Evolutionary conservation across 2,888 invertebrate species (phyloP).

Genomic region (Acronicta psi): DNA sequence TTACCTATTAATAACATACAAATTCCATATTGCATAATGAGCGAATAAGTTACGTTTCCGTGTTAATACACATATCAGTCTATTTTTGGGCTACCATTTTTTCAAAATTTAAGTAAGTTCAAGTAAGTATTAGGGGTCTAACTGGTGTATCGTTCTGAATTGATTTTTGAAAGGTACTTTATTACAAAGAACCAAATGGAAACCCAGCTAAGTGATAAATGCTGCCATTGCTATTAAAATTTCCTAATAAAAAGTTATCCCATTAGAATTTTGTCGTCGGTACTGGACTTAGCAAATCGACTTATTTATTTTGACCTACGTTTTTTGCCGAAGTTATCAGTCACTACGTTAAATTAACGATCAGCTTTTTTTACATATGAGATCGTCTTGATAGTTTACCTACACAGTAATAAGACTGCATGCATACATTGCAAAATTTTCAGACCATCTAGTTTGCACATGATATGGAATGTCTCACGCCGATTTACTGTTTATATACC

Average conservation of each 20-base stretch:
- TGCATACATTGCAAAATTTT: conserved; percentile 33
- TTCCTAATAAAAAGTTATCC: conserved; percentile 28
- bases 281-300: neutral
- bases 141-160: too few relatives aligned
- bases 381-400: conserved; percentile 42
- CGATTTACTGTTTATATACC: conserved; percentile 77
- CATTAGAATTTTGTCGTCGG: conserved; percentile 11
- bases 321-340: too few relatives aligned
- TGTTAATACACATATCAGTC: conserved; percentile 56
- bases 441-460: conserved; percentile 62
- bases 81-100: conserved; percentile 48
- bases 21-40: conserved; percentile 72
- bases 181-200: conserved; percentile 14
- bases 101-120: conserved; percentile 23
- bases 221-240: conserved; percentile 21
- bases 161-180: too few relatives aligned
- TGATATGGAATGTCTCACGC: conserved; percentile 89
- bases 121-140: neutral
- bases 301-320: too few relatives aligned
- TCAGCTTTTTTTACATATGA: conserved; percentile 21
- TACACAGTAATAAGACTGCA: conserved; percentile 31
- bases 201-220: conserved; percentile 28
- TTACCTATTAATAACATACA: conserved; percentile 75
- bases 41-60: conserved; percentile 62
- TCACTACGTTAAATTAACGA: conserved; percentile 19